A percentile compares a stretch with the other conserved stretches of the same genome.
Conservation (phyloP, 37 sponge, comb jelly and placozoan species). For the Haliclona indistincta region DNA sequence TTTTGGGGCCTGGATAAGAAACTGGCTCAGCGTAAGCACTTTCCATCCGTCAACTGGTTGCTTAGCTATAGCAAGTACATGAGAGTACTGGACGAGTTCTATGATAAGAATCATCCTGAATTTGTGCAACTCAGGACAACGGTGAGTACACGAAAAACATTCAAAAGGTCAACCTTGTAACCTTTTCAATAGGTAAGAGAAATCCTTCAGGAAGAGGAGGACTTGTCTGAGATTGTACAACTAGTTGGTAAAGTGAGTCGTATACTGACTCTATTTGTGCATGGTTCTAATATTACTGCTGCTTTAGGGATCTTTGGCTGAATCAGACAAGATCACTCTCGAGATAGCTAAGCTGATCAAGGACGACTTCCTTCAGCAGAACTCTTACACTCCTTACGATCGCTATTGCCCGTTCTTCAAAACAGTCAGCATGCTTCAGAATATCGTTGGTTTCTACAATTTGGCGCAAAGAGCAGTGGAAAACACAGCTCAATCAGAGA, state of each 20-base stretch:
- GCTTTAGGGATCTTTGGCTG: constrained; percentile 92
- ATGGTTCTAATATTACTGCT: background rate
- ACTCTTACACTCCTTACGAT: constrained; percentile 93
- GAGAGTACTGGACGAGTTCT: constrained; percentile 92
- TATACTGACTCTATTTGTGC: background rate
- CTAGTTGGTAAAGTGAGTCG: constrained; percentile 90
- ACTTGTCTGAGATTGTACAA: constrained; percentile 98
- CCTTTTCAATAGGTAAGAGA: constrained; percentile 76
- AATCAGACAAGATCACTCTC: constrained; percentile 94
- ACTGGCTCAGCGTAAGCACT: constrained; percentile 97
- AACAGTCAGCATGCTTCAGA: constrained; percentile 96
- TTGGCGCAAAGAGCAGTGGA: constrained; percentile 92
- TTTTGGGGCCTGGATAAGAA: constrained; percentile 99
- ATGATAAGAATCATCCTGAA: constrained; percentile 94
- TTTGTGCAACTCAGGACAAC: constrained; percentile 89
- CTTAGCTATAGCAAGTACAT: constrained; percentile 95
- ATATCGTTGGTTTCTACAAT: constrained; percentile 93
- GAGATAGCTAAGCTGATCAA: constrained; percentile 97
- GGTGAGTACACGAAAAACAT: constrained; percentile 29
- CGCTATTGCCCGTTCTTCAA: constrained; percentile 98
- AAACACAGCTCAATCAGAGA: constrained; percentile 88
- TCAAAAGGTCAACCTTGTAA: background rate
- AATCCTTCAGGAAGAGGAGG: constrained; percentile 97
- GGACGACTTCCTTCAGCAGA: constrained; percentile 99
- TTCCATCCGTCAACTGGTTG: constrained; percentile 98